These are phyloP conservation scores for Bursaphelenchus mucronatus DNA, from an alignment of 1,140 invertebrate species.

Conservation along the genomic window DNA sequence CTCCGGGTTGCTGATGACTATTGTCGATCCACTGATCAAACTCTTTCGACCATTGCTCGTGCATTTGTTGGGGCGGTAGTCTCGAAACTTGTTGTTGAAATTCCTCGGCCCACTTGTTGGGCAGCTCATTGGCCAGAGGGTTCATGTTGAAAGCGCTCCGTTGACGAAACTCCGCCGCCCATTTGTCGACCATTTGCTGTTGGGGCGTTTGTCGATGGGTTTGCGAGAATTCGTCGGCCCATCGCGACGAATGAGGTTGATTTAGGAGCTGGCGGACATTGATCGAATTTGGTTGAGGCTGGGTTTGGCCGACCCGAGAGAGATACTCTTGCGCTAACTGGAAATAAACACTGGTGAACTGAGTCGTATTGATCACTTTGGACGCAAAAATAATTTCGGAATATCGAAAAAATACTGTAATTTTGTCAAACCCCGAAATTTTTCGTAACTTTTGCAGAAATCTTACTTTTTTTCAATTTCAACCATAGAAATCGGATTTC, in stretches of 20 bases:
- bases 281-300: slow-evolving; percentile 22
- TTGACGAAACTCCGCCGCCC: slow-evolving; percentile 5
- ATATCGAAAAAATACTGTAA: no score
- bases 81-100: slow-evolving; percentile 4
- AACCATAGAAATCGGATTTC: no score
- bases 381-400: no score
- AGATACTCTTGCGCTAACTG: slow-evolving; percentile 36
- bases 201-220: not conserved
- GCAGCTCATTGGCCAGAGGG: slow-evolving; percentile 3
- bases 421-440: no score
- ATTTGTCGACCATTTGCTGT: slow-evolving; percentile 17
- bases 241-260: not conserved
- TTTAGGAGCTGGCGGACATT: slow-evolving; percentile 20
- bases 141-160: slow-evolving; percentile 3
- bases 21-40: slow-evolving; percentile 6
- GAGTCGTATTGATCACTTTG: no score
- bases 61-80: not conserved
- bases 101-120: slow-evolving; percentile 22
- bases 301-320: slow-evolving; percentile 20
- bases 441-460: no score
- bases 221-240: slow-evolving; percentile 38
- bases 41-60: slow-evolving; percentile 20
- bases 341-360: not conserved
- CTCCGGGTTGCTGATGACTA: not conserved
- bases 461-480: no score